phyloP scores from a whole-genome alignment of 2,888 invertebrate genomes.

The Acanthosepion lycidas region DNA sequence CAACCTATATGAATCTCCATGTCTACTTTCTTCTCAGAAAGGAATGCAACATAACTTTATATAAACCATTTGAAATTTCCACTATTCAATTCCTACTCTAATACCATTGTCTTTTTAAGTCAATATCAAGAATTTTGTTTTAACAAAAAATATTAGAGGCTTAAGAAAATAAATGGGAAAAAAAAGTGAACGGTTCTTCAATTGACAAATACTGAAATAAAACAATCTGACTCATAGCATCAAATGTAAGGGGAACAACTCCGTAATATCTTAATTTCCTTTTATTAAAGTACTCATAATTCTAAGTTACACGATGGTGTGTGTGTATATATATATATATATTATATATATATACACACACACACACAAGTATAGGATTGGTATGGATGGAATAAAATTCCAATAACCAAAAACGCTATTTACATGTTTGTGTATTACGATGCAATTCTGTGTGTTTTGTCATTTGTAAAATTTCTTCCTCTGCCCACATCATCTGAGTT shows the following conservation, averaged over 20 bases:
- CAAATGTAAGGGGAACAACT: conserved; percentile 16
- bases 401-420: too few relatives aligned
- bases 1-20: not conserved
- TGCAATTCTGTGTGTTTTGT: too few relatives aligned
- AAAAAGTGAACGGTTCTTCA: not conserved
- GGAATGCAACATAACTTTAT: not conserved
- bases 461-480: too few relatives aligned
- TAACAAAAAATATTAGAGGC: not conserved
- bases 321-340: too few relatives aligned
- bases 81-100: not conserved
- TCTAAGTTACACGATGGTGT: too few relatives aligned
- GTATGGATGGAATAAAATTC: too few relatives aligned
- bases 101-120: not conserved
- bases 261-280: conserved; percentile 2
- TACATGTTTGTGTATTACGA: too few relatives aligned
- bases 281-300: not conserved
- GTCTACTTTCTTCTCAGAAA: not conserved
- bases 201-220: not conserved
- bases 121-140: not conserved
- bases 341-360: too few relatives aligned
- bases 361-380: too few relatives aligned
- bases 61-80: not conserved
- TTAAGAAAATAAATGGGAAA: not conserved
- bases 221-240: not conserved
- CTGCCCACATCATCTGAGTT: too few relatives aligned